Conservation (phyloP, 2,888 invertebrate genomes). For the Sesamia inferens region DNA sequence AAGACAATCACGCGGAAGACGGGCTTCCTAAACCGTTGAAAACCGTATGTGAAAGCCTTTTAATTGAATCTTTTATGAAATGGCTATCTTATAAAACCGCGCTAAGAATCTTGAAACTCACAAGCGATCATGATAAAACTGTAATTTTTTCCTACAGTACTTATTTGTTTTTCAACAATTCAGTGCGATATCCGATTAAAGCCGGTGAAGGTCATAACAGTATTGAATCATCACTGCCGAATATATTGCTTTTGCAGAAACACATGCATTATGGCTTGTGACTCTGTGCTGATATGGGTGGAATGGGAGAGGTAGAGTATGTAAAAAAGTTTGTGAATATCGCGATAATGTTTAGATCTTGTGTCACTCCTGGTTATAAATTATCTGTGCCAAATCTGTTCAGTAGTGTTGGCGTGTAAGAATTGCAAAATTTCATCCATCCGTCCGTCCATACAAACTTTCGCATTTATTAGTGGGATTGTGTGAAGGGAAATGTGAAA, state of each 20-base stretch:
- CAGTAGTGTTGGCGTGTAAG: no score
- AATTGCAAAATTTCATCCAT: no score
- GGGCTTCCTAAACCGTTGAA: constrained; percentile 11
- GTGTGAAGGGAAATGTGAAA: neutral
- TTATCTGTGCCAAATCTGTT: no score
- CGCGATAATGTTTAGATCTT: no score
- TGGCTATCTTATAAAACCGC: constrained; percentile 27
- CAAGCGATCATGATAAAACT: constrained; percentile 31
- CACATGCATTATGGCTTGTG: neutral
- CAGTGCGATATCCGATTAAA: constrained; percentile 39
- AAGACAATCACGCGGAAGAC: constrained; percentile 26
- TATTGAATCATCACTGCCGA: neutral
- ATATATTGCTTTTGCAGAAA: neutral
- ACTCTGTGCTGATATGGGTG: neutral
- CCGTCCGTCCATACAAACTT: no score
- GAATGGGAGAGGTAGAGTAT: neutral
- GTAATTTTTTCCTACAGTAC: constrained; percentile 40
- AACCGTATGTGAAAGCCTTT: constrained; percentile 33
- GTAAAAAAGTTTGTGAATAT: neutral
- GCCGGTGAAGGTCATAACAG: constrained; percentile 33
- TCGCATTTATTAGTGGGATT: no score
- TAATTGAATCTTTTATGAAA: constrained; percentile 22
- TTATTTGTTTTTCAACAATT: constrained; percentile 32
- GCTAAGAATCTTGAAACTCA: constrained; percentile 29
- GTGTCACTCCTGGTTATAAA: no score